phyloP scores from a whole-genome alignment of 1,140 invertebrate genomes.

The Brachionus koreanus region DNA sequence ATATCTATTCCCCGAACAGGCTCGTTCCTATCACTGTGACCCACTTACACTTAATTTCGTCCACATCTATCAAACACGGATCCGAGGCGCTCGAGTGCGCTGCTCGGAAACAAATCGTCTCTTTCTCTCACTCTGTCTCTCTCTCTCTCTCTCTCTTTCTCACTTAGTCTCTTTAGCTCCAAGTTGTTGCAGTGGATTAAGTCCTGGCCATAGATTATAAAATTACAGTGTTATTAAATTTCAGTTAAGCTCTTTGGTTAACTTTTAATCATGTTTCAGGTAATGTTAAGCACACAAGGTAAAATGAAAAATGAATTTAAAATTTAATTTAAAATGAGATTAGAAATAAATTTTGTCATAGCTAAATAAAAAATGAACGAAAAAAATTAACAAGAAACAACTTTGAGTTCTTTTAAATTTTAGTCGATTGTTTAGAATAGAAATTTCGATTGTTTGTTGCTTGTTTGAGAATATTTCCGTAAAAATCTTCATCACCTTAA shows the following conservation, averaged over 20 bases:
- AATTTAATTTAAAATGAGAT: neutral
- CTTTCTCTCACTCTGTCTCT: too few relatives aligned
- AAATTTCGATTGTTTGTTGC: neutral
- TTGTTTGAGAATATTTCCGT: neutral
- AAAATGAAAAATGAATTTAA: neutral
- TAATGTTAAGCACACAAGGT: slow-evolving; percentile 21
- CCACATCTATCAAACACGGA: neutral
- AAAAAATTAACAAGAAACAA: neutral
- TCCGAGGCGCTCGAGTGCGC: neutral
- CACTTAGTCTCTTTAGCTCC: neutral
- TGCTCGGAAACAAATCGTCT: neutral
- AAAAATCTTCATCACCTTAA: neutral
- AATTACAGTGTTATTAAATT: slow-evolving; percentile 3
- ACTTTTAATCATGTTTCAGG: slow-evolving; percentile 26
- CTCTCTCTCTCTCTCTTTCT: too few relatives aligned
- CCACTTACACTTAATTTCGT: neutral
- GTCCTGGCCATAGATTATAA: neutral
- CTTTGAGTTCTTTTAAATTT: neutral
- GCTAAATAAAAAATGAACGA: neutral
- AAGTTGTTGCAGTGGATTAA: neutral
- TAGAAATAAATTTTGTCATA: neutral
- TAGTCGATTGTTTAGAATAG: slow-evolving; percentile 11
- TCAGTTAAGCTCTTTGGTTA: slow-evolving; percentile 20
- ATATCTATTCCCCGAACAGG: neutral
- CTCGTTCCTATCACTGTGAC: neutral